phyloP scores from a whole-genome alignment of 2,797 vertebrate species.

The Enteromius trimaculatus region DNA sequence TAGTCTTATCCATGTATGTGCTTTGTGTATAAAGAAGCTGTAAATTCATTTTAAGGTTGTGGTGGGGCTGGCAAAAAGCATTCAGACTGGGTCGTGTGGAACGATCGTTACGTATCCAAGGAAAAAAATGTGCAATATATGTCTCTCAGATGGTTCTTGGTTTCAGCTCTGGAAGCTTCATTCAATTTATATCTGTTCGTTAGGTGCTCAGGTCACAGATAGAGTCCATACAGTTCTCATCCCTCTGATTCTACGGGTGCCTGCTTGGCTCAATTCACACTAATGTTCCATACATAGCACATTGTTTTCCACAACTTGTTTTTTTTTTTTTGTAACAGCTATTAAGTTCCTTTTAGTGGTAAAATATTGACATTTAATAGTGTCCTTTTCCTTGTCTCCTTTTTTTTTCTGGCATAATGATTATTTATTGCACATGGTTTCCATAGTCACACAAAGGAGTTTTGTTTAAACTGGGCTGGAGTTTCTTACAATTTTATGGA shows the following conservation, averaged over 20 bases:
- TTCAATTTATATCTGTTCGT: constrained; percentile 63
- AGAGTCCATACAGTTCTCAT: constrained; percentile 74
- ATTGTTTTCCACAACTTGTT: constrained; percentile 59
- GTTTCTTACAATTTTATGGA: constrained; percentile 80
- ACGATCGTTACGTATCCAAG: constrained; percentile 70
- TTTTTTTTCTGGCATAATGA: constrained; percentile 68
- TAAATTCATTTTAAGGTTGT: constrained; percentile 46
- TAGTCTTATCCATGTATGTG: constrained; percentile 53
- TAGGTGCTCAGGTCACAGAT: constrained; percentile 80
- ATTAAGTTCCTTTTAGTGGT: constrained; percentile 59
- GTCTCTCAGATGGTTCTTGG: constrained; percentile 73
- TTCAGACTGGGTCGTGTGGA: constrained; percentile 47
- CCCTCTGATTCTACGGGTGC: constrained; percentile 62
- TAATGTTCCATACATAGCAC: constrained; percentile 75
- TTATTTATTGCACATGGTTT: constrained; percentile 85
- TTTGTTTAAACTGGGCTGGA: constrained; percentile 69
- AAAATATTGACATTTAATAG: constrained; percentile 68
- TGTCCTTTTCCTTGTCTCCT: constrained; percentile 70
- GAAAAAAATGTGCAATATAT: constrained; percentile 81
- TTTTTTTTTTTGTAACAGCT: constrained; percentile 26
- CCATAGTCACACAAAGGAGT: constrained; percentile 72
- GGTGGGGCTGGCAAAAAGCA: constrained; percentile 47
- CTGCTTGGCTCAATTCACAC: constrained; percentile 78
- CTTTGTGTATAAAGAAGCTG: constrained; percentile 58
- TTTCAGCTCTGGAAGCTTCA: constrained; percentile 67